Percentiles rank a stretch among this genome's conserved stretches.
phyloP scores from a whole-genome alignment of 2,888 invertebrate species.

The Anoplius nigerrimus region DNA sequence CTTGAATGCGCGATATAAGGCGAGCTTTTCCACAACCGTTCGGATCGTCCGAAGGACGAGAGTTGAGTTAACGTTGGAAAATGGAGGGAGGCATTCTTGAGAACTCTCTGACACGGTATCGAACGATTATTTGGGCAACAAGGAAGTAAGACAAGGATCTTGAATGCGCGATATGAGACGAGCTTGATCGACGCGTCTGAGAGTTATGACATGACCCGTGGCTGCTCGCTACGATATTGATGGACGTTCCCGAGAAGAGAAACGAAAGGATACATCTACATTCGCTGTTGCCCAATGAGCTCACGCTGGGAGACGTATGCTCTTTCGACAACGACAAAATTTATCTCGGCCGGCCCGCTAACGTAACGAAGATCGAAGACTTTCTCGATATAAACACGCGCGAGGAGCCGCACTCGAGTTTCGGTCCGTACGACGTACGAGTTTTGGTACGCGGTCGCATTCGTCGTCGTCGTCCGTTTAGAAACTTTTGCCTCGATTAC shows the following conservation, averaged over 20 bases:
- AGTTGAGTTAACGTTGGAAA: too few species aligned
- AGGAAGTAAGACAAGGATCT: too few species aligned
- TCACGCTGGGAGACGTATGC: conserved; percentile 60
- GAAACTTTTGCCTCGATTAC: conserved; percentile 35
- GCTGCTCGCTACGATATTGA: conserved; percentile 46
- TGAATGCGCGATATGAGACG: neutral
- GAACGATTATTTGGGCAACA: too few species aligned
- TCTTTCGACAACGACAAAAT: conserved; percentile 44
- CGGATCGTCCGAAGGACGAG: too few species aligned
- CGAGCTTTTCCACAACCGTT: too few species aligned
- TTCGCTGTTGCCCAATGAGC: conserved; percentile 56
- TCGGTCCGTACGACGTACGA: neutral
- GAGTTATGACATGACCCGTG: conserved; percentile 14
- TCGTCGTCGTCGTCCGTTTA: conserved; percentile 25
- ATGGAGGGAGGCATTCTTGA: too few species aligned
- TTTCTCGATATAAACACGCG: conserved; percentile 31
- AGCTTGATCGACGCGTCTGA: conserved; percentile 42
- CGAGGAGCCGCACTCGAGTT: neutral
- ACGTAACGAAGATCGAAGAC: conserved; percentile 42
- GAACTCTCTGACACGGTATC: too few species aligned
- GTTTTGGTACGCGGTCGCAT: neutral
- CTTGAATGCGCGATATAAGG: neutral
- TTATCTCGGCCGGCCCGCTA: conserved; percentile 52
- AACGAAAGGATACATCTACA: conserved; percentile 54
- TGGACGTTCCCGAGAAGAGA: conserved; percentile 48